These are phyloP conservation scores for Corbicula japonica DNA, from an alignment of 2,888 invertebrate genomes.

Conservation along the genomic window DNA sequence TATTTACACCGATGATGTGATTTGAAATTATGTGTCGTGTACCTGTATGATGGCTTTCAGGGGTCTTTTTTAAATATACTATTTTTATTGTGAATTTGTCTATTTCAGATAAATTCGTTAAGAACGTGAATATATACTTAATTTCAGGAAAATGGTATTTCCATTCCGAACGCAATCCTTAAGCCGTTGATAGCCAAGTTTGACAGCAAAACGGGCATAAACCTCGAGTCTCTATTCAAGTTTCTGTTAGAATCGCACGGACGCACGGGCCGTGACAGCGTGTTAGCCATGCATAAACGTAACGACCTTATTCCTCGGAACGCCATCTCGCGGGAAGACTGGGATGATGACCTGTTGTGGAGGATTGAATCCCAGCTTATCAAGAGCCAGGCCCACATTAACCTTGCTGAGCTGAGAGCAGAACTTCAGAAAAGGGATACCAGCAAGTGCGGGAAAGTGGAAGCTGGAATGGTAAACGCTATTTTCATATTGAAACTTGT, in stretches of 20 bases:
- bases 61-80: too few species aligned
- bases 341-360: conserved; percentile 81
- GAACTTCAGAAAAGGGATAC: conserved; percentile 74
- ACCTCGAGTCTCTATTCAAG: conserved; percentile 81
- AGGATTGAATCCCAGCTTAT: conserved; percentile 80
- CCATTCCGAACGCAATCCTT: conserved; percentile 73
- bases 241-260: conserved; percentile 80
- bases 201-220: conserved; percentile 79
- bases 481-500: neutral
- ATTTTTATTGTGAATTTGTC: too few species aligned
- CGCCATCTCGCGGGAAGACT: conserved; percentile 77
- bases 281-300: conserved; percentile 77
- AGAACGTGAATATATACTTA: too few species aligned
- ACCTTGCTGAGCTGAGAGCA: conserved; percentile 74
- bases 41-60: too few species aligned
- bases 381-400: conserved; percentile 74
- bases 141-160: conserved; percentile 81
- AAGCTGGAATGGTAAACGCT: conserved; percentile 29
- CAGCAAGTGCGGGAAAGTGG: conserved; percentile 28
- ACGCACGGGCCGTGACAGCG: conserved; percentile 84
- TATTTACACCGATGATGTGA: too few species aligned
- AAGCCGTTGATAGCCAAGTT: conserved; percentile 78
- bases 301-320: conserved; percentile 73
- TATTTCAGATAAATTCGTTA: too few species aligned
- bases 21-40: too few species aligned